Evolutionary conservation across 2,888 invertebrate genomes (phyloP).

Genomic region (Entomobrya multifasciata): DNA sequence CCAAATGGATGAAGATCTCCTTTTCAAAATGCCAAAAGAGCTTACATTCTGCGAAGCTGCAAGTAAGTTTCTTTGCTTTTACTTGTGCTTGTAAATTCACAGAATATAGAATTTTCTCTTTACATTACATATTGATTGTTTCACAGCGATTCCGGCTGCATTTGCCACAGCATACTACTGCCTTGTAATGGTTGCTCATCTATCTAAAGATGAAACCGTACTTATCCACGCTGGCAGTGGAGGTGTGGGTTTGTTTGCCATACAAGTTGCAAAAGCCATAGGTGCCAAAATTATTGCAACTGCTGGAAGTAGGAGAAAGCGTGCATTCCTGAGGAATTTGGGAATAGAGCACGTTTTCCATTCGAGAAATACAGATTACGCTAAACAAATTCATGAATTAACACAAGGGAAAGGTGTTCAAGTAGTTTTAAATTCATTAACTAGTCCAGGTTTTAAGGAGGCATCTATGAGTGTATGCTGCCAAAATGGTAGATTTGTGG

Average conservation of each 20-base stretch:
- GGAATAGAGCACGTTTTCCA: constrained; percentile 22
- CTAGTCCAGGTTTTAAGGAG: constrained; percentile 71
- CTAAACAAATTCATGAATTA: constrained; percentile 38
- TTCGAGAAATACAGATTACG: constrained; percentile 56
- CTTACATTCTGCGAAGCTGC: constrained; percentile 71
- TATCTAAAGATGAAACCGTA: constrained; percentile 66
- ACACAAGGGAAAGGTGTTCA: constrained; percentile 46
- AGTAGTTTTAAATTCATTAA: constrained; percentile 68
- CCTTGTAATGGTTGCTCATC: constrained; percentile 56
- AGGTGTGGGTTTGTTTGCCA: constrained; percentile 14
- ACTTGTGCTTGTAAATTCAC: no score
- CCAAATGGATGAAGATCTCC: constrained; percentile 35
- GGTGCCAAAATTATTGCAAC: constrained; percentile 32
- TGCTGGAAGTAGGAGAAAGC: constrained; percentile 11
- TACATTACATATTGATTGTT: no score
- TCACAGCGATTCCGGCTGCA: constrained; percentile 68
- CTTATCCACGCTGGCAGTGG: constrained; percentile 71
- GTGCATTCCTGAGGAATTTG: constrained; percentile 20
- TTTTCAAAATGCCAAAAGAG: constrained; percentile 56
- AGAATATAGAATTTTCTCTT: no score
- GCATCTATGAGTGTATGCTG: constrained; percentile 53
- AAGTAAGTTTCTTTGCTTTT: no score
- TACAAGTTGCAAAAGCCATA: constrained; percentile 27
- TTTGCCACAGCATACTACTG: constrained; percentile 72
- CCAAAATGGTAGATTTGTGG: constrained; percentile 54